A percentile compares a stretch with the other conserved stretches of the same genome.
phyloP scores from a whole-genome alignment of 2,888 invertebrate genomes.

The Dryocosmus kuriphilus region DNA sequence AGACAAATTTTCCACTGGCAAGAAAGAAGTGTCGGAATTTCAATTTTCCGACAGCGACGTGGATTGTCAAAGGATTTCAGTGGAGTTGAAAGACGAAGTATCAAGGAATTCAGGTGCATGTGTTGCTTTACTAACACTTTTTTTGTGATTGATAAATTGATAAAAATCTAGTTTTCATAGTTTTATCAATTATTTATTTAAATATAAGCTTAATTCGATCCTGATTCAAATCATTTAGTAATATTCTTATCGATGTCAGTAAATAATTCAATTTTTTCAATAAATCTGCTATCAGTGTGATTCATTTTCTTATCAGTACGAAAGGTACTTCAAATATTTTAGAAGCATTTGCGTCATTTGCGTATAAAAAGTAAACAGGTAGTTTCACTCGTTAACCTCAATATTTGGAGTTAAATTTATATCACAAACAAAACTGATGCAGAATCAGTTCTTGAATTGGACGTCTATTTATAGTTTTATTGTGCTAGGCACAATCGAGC shows the following conservation, averaged over 20 bases:
- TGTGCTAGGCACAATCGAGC: neutral
- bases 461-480: neutral
- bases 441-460: neutral
- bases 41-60: conserved; percentile 43
- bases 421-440: neutral
- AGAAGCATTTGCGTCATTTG: neutral
- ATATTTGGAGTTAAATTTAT: neutral
- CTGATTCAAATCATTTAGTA: neutral
- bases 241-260: neutral
- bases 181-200: neutral
- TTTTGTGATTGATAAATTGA: neutral
- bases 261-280: conserved; percentile 2
- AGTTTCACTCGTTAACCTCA: neutral
- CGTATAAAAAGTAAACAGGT: neutral
- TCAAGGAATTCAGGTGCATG: conserved; percentile 69
- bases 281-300: conserved; percentile 12
- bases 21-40: conserved; percentile 4
- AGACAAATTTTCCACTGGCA: conserved; percentile 20
- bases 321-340: neutral
- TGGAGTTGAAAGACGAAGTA: conserved; percentile 41
- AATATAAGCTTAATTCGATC: neutral
- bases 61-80: conserved; percentile 47
- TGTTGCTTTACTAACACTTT: conserved; percentile 62
- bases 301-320: conserved; percentile 7
- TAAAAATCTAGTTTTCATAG: neutral